Evolutionary conservation across 2,797 vertebrate genomes (phyloP), one percentile per base, ranked within the genome.

Genomic region (Chelidonichthys spinosus): DNA sequence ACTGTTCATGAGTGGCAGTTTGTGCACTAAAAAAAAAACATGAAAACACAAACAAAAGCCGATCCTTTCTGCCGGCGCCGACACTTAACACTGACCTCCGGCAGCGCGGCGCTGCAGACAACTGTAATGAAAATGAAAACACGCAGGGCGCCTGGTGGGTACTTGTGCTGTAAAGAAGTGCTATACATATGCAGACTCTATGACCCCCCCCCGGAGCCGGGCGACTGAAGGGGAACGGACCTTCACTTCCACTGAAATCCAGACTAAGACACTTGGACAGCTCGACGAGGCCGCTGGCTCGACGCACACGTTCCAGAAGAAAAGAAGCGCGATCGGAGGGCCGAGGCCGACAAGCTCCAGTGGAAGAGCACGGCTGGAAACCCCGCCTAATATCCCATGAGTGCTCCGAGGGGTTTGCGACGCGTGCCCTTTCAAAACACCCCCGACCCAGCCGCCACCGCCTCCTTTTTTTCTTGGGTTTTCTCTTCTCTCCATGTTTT

Each of bases 311-410:
- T 79, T 86, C 79, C 44, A 59, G 76, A 74, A 83, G 25, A 81
- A 81, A 76, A 75, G 79, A 86, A 71, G 83, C 80, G 83, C 69
- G 89, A 88, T 85, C 73, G 77, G 62, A 76, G 79, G 69, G 87
- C 84, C 70, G 84, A 87, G 87, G 89, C 85, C 72, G 92, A 87
- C 87, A 91, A 88, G 91, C 90, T 92, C 83, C 86, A 87, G 75
- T 81, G 86, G 75, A 70, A 81, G 81, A 82, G 84, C 77, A 72
- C 79, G 62, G 69, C 63, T 85, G 74, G 74, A 84, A 88, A 85
- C 87, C 71, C 69, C 55, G 64, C 76, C 84, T 92, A 92, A 94
- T 92, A 90, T 94, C 92, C 91, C 91, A 86, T 77, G 89, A 93
- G 90, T 87, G 82, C 72, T 78, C 56, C 0, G 80, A 79, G 88